Base-by-base conservation (phyloP, 2,113 vertebrate species). In the Amphiprion ocellaris region DNA sequence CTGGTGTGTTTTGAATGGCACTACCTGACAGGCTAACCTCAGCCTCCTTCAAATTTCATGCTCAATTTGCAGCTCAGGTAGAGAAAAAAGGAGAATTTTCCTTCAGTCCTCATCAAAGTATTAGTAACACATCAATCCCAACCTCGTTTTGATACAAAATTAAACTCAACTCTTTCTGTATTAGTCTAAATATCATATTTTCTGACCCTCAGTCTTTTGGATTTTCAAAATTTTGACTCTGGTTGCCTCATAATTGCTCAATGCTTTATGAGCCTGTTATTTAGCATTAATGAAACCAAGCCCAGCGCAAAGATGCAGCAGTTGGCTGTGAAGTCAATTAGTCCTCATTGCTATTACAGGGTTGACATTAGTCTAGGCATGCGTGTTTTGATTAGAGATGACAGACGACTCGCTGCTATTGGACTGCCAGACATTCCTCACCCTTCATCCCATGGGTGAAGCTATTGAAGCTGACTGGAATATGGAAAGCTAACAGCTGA, bases 371-470 rank as follows among this genome's bases (percentile, higher is more conserved):
- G 92, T 88, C 83, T 87, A 92, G 77, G 82, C 90, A 91, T 86
- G 82, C 87, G 77, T 92, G 89, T 91, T 91, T 89, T 93, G 90
- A 94, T 93, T 90, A 88, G 88, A 92, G 88, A 92, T 93, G 93
- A 93, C 93, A 92, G 92, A 90, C 85, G 79, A 91, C 91, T 92
- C 81, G 16, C 85, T 88, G 86, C 89, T 82, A 69, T 89, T 89
- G 89, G 85, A 79, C 86, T 85, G 89, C 90, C 83, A 91, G 91
- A 92, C 91, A 92, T 94, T 93, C 91, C 91, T 92, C 87, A 90
- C 87, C 89, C 90, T 88, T 91, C 86, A 87, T 87, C 87, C 91
- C 78, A 74, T 74, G 89, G 89, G 85, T 81, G 88, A 93, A 86
- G 77, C 90, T 87, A 90, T 92, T 87, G 91, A 87, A 87, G 89